Conservation (phyloP, 2,888 invertebrate species). For the Pseudococcus jackbeardsleyi region DNA sequence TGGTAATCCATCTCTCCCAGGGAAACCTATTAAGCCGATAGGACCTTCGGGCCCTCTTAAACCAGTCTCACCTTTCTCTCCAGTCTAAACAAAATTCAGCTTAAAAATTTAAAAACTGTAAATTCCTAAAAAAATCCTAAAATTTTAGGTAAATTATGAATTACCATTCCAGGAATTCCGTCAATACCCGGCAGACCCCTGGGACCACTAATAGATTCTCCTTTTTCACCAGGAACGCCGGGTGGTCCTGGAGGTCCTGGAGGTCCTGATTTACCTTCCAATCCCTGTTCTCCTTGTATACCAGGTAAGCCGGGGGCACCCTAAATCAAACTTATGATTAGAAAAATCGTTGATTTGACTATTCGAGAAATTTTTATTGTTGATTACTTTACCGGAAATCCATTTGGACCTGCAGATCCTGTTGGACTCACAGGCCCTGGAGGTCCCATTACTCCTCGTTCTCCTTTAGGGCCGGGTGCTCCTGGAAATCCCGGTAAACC, state of each 20-base stretch:
- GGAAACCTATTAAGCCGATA: conserved; percentile 70
- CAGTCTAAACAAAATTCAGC: conserved; percentile 19
- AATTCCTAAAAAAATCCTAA: too few relatives aligned
- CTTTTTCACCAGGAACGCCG: conserved; percentile 38
- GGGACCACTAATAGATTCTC: neutral
- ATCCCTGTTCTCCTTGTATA: conserved; percentile 32
- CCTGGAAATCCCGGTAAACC: conserved; percentile 51
- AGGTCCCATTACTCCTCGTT: conserved; percentile 20
- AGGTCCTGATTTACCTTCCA: conserved; percentile 55
- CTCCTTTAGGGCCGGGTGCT: conserved; percentile 46
- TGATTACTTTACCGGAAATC: neutral
- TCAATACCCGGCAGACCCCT: conserved; percentile 38
- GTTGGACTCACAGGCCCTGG: conserved; percentile 52
- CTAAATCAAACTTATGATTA: neutral
- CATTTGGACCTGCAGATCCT: too few relatives aligned
- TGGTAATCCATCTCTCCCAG: conserved; percentile 65
- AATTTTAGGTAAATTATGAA: neutral
- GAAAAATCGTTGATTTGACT: neutral
- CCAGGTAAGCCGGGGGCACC: conserved; percentile 53
- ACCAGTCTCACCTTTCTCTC: conserved; percentile 57
- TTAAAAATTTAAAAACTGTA: neutral
- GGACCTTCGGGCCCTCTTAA: conserved; percentile 70
- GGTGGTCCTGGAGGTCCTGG: conserved; percentile 57
- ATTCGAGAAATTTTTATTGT: neutral
- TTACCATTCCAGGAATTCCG: conserved; percentile 57